A percentile compares a stretch with the other conserved stretches of the same genome.
Evolutionary conservation across 2,113 vertebrate species (phyloP).

Genomic region (Heliornis fulica): DNA sequence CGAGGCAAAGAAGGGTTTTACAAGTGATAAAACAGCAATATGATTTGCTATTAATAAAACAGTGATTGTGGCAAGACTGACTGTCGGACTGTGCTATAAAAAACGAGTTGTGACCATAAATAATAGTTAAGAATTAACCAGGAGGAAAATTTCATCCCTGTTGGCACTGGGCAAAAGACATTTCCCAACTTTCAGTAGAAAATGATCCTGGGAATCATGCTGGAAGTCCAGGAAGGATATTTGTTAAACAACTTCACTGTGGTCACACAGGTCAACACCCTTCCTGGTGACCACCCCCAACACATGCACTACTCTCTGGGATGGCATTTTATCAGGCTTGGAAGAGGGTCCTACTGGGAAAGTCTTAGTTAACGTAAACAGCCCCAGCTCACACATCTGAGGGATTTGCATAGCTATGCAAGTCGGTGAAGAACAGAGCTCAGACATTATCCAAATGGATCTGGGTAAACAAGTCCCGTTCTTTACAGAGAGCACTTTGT

Average conservation of each 20-base stretch:
- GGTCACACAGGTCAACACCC: neutral
- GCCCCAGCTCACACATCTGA: neutral
- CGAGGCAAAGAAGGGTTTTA: neutral
- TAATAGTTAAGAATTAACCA: neutral
- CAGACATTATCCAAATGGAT: neutral
- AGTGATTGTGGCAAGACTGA: neutral
- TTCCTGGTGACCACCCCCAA: neutral
- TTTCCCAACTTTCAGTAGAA: neutral
- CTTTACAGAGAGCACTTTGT: neutral
- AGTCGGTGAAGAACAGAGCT: neutral
- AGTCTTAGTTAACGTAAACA: neutral
- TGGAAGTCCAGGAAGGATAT: neutral
- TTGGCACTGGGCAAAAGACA: neutral
- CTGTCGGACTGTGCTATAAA: neutral
- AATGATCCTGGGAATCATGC: neutral
- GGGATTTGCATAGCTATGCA: neutral
- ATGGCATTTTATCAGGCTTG: neutral
- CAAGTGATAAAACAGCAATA: neutral
- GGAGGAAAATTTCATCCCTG: neutral
- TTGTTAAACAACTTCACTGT: neutral
- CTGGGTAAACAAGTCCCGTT: neutral
- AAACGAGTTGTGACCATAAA: neutral
- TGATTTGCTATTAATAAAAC: neutral
- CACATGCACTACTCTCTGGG: neutral
- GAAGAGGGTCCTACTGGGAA: neutral